Evolutionary conservation across 2,888 invertebrate species (phyloP).

Genomic region (Tubulanus polymorphus): DNA sequence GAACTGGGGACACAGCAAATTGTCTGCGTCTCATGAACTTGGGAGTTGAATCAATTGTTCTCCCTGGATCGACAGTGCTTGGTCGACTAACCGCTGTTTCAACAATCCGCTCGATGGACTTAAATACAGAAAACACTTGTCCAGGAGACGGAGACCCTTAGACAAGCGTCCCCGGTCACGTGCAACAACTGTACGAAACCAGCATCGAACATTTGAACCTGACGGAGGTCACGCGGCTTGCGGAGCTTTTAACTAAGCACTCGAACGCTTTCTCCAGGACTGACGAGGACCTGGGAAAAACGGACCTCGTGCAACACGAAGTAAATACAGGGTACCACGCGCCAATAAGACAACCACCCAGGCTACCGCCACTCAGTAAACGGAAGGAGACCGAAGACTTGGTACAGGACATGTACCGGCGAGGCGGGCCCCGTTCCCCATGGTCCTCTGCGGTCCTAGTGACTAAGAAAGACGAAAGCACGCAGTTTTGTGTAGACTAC

Average conservation of each 20-base stretch:
- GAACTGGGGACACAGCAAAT: too few relatives aligned
- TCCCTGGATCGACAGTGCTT: too few relatives aligned
- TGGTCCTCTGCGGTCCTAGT: constrained; percentile 13
- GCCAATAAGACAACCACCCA: constrained; percentile 11
- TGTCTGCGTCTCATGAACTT: too few relatives aligned
- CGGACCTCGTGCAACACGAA: neutral
- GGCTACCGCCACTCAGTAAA: constrained; percentile 15
- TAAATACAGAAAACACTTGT: too few relatives aligned
- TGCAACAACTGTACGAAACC: too few relatives aligned
- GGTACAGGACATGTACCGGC: constrained; percentile 10
- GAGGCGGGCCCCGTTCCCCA: constrained; percentile 10
- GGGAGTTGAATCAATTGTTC: too few relatives aligned
- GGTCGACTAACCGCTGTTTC: too few relatives aligned
- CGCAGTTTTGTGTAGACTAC: constrained; percentile 13
- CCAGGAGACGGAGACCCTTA: too few relatives aligned
- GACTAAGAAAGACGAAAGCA: constrained; percentile 11
- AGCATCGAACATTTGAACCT: too few relatives aligned
- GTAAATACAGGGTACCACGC: constrained; percentile 7
- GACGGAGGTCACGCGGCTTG: too few relatives aligned
- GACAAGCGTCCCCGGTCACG: too few relatives aligned
- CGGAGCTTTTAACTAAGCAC: neutral
- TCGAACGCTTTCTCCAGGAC: constrained; percentile 6
- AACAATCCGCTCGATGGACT: too few relatives aligned
- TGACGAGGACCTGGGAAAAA: constrained; percentile 10
- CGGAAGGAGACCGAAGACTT: constrained; percentile 11